Conservation (phyloP, 1,140 invertebrate genomes). For the Ladona fulva region DNA sequence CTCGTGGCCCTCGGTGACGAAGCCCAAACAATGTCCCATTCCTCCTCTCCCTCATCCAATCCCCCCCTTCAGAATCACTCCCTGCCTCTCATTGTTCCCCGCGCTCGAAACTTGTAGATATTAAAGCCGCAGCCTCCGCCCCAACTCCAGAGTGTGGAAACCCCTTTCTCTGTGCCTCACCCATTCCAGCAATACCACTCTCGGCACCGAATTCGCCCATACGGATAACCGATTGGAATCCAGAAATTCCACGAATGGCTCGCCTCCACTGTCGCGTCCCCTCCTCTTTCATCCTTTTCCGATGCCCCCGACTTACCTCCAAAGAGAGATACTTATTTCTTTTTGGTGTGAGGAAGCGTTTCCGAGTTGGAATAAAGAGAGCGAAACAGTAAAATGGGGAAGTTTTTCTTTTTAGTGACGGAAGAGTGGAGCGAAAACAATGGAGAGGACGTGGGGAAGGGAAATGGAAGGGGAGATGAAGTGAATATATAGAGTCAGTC, state of each 20-base stretch:
- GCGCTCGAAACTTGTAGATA: background rate
- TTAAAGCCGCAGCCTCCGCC: background rate
- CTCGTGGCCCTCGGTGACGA: background rate
- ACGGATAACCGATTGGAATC: background rate
- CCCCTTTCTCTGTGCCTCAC: background rate
- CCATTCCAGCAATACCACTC: background rate
- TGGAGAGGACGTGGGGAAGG: background rate
- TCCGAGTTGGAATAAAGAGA: background rate
- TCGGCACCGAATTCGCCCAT: background rate
- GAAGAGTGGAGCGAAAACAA: background rate
- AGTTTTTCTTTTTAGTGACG: background rate
- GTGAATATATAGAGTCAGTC: background rate
- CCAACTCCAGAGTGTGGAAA: background rate
- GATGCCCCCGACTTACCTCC: background rate
- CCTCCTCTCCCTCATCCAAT: background rate
- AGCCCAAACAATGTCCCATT: conserved; percentile 1
- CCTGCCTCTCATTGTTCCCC: background rate
- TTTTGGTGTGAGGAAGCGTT: background rate
- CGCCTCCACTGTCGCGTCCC: background rate
- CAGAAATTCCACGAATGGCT: background rate
- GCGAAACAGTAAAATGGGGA: background rate
- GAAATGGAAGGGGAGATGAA: background rate
- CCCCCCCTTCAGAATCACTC: background rate
- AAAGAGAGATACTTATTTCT: background rate
- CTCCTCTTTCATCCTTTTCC: background rate